Evolutionary conservation across 1,140 invertebrate genomes (phyloP), one percentile per base, ranked within the genome.

Genomic region (Eciton burchellii): DNA sequence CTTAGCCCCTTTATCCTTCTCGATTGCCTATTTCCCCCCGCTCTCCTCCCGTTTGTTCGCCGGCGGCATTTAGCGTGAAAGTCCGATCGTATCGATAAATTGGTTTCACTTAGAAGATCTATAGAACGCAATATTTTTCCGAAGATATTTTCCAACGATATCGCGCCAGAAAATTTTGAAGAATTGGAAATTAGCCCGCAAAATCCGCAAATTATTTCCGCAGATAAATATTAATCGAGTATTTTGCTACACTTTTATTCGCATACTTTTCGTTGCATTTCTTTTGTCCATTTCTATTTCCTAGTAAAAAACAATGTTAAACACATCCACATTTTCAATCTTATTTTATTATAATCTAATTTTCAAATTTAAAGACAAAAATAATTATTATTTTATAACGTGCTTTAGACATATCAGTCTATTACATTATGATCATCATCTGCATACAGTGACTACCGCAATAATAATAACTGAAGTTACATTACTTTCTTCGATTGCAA

Each of bases 21-120:
- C 52, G 56, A 21, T 29, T 54, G 35, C 49, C 56, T n/a, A n/a
- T n/a, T n/a, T n/a, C n/a, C n/a, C n/a, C n/a, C n/a, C n/a, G n/a
- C n/a, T n/a, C n/a, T 26, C 29, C 57, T 1, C 21, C 12, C 29
- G 4, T 11, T 6, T 9, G 63, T 56, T 3, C 35, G 19, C 43
- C 49, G n/a, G 11, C 24, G 47, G 35, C 21, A 29, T 45, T 70
- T 63, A 35, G 63, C 35, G 74, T 79, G 74, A 79, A 79, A 79
- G 74, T 79, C 35, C 14, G 60, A 77, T 79, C 63, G n/a, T 12
- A 29, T 49, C 12, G 52, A 79, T 79, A 79, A 79, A 79, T 79
- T 63, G 49, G 63, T 79, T 79, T 79, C 63, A 66, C 74, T n/a
- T 49, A 43, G n/a, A 12, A 4, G 54, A 19, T 60, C 9, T n/a